These are phyloP conservation scores for Nineta flava DNA, from an alignment of 2,888 invertebrate genomes.

Conservation along the genomic window DNA sequence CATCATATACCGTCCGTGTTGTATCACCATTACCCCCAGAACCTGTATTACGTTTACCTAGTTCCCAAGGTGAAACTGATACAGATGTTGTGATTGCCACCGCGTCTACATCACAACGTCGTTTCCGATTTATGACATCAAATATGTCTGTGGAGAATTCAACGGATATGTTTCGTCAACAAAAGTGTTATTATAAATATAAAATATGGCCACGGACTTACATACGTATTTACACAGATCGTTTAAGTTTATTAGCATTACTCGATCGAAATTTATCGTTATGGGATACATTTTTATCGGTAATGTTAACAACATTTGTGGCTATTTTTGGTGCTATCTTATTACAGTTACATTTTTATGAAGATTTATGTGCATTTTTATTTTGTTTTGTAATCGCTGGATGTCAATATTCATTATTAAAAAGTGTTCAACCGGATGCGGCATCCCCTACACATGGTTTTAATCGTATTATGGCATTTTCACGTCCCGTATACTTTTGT, in stretches of 20 bases:
- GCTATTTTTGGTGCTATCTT: slow-evolving; percentile 73
- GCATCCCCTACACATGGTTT: slow-evolving; percentile 97
- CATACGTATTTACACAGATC: slow-evolving; percentile 80
- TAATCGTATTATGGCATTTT: slow-evolving; percentile 86
- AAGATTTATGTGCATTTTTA: slow-evolving; percentile 82
- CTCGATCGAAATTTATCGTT: slow-evolving; percentile 83
- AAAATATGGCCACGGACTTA: slow-evolving; percentile 44
- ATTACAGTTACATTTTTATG: slow-evolving; percentile 71
- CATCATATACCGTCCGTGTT: slow-evolving; percentile 10
- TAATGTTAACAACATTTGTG: slow-evolving; percentile 69
- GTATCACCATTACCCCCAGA: slow-evolving; percentile 4
- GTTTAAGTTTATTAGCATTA: slow-evolving; percentile 78
- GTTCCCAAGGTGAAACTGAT: slow-evolving; percentile 38
- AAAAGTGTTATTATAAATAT: slow-evolving; percentile 55
- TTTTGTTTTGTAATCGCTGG: slow-evolving; percentile 97
- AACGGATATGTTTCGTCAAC: slow-evolving; percentile 23
- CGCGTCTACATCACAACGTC: slow-evolving; percentile 32
- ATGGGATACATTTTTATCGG: slow-evolving; percentile 65
- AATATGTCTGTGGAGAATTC: slow-evolving; percentile 27
- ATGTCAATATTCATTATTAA: slow-evolving; percentile 90
- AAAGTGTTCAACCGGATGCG: slow-evolving; percentile 97
- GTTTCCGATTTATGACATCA: slow-evolving; percentile 39
- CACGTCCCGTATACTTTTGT: slow-evolving; percentile 86
- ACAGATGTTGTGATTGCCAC: slow-evolving; percentile 24
- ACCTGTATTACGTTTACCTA: slow-evolving; percentile 21